Percentiles rank a stretch among this genome's conserved stretches.
phyloP scores from a whole-genome alignment of 23 tunicate species.

The Halocynthia aurantium region DNA sequence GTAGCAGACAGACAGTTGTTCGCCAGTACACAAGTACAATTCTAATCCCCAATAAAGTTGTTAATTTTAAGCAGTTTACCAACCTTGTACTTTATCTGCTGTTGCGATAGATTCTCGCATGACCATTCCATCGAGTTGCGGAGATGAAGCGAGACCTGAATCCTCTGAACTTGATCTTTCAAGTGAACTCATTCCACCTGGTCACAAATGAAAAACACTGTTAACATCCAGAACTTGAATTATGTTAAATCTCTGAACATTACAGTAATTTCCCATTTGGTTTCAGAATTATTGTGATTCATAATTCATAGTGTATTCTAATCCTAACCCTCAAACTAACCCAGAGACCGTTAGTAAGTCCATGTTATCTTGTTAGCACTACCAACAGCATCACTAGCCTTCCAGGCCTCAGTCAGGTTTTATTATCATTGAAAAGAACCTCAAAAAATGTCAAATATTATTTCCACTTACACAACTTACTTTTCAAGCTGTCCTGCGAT shows the following conservation, averaged over 20 bases:
- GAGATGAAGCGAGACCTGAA: slow-evolving; percentile 62
- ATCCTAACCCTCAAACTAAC: neutral
- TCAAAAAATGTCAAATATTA: neutral
- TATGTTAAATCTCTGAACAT: too few relatives aligned
- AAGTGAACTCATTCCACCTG: slow-evolving; percentile 47
- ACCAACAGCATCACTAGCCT: too few relatives aligned
- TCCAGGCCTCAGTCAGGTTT: neutral
- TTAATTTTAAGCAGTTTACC: slow-evolving; percentile 6
- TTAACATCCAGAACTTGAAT: too few relatives aligned
- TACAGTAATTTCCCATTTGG: too few relatives aligned
- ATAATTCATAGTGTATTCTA: slow-evolving; percentile 2
- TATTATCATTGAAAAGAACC: neutral
- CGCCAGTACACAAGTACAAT: neutral
- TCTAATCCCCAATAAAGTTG: neutral
- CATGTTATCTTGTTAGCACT: too few relatives aligned
- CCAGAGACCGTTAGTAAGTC: too few relatives aligned
- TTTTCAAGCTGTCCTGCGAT: slow-evolving; percentile 16
- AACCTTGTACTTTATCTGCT: slow-evolving; percentile 62
- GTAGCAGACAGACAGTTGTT: neutral
- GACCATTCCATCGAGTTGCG: slow-evolving; percentile 62
- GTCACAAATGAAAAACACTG: neutral
- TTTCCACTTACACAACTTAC: neutral
- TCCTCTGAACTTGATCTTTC: slow-evolving; percentile 93
- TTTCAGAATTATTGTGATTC: too few relatives aligned
- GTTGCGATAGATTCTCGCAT: slow-evolving; percentile 61